Conservation (phyloP, 2,888 invertebrate genomes). For the Criorhina ranunculi region DNA sequence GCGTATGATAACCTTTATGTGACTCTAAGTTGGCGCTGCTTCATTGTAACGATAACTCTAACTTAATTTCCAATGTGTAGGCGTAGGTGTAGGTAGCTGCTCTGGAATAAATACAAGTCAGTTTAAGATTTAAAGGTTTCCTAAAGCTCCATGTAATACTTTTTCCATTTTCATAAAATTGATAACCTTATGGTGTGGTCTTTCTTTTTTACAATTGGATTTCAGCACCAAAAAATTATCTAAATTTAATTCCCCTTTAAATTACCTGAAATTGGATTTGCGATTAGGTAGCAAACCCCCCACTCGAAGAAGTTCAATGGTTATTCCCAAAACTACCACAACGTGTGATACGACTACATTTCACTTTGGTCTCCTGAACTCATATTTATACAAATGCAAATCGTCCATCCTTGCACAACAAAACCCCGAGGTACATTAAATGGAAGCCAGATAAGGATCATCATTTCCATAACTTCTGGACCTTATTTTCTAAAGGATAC, state of each 20-base stretch:
- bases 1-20: too few relatives aligned
- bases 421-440: constrained; percentile 14
- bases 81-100: too few relatives aligned
- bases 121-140: too few relatives aligned
- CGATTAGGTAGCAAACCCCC: neutral
- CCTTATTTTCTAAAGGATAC: constrained; percentile 14
- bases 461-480: constrained; percentile 64
- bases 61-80: too few relatives aligned
- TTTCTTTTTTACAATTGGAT: too few relatives aligned
- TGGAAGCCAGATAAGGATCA: constrained; percentile 24
- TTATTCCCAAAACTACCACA: constrained; percentile 20
- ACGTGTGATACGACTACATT: constrained; percentile 45
- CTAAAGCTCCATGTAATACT: too few relatives aligned
- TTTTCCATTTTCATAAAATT: too few relatives aligned
- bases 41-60: too few relatives aligned
- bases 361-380: constrained; percentile 20
- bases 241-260: neutral
- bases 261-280: neutral
- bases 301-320: neutral
- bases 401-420: constrained; percentile 31
- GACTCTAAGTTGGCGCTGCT: too few relatives aligned
- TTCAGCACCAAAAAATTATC: neutral
- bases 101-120: too few relatives aligned
- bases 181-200: too few relatives aligned
- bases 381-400: constrained; percentile 63